A percentile compares a stretch with the other conserved stretches of the same genome.
These are phyloP conservation scores for Homalodisca vitripennis DNA, from an alignment of 1,140 invertebrate species.

Conservation along the genomic window DNA sequence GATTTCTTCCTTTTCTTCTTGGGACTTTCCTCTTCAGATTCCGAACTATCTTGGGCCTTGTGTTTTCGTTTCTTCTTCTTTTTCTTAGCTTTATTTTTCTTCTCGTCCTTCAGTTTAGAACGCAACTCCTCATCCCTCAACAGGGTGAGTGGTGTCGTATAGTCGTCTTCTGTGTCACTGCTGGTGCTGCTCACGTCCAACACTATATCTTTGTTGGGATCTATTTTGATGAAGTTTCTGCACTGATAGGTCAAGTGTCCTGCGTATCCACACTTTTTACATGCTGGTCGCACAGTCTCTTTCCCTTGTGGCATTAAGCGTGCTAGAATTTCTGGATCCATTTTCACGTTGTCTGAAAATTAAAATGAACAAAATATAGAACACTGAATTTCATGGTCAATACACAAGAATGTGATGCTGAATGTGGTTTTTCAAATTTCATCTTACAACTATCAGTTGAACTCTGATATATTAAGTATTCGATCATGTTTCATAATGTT, in stretches of 20 bases:
- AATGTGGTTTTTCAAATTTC: no score
- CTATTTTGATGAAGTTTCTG: conserved; percentile 90
- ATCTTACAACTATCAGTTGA: no score
- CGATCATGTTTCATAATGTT: no score
- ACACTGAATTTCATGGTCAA: no score
- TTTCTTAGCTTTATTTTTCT: conserved; percentile 52
- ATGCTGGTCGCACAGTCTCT: conserved; percentile 73
- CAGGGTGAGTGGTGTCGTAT: conserved; percentile 76
- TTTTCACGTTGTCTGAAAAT: no score
- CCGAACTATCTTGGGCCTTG: conserved; percentile 41
- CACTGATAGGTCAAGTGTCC: conserved; percentile 97
- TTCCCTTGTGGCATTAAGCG: conserved; percentile 49
- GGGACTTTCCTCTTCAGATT: conserved; percentile 38
- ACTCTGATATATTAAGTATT: no score
- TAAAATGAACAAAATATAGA: no score
- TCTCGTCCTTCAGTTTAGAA: conserved; percentile 54
- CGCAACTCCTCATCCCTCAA: conserved; percentile 72
- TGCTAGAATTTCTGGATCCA: conserved; percentile 40
- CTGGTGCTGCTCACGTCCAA: conserved; percentile 95
- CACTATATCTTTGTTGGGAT: conserved; percentile 85
- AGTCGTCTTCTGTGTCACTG: conserved; percentile 76
- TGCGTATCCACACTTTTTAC: conserved; percentile 92
- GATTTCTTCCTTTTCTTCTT: conserved; percentile 45
- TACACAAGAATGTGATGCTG: no score
- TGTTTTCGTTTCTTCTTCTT: conserved; percentile 50